Conservation (phyloP, 2,888 invertebrate species). For the Plagiodera versicolora region DNA sequence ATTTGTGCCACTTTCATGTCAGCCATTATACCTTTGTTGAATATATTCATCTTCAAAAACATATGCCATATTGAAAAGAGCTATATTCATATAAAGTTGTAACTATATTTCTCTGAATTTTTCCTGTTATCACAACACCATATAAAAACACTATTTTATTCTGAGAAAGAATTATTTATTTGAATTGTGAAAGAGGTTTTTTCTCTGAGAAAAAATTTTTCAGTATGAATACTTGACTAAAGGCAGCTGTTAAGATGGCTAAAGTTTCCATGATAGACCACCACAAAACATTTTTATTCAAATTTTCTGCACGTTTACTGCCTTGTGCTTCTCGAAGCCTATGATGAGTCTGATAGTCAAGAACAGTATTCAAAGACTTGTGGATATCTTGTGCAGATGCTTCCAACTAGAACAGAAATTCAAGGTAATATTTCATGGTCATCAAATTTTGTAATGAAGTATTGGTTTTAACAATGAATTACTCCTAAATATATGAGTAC, state of each 20-base stretch:
- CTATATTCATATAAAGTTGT: background rate
- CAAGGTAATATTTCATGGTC: background rate
- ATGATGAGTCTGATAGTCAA: slow-evolving; percentile 98
- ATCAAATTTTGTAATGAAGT: background rate
- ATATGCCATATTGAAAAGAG: too few relatives aligned
- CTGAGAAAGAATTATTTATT: slow-evolving; percentile 5
- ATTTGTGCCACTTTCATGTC: too few relatives aligned
- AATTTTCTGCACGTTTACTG: slow-evolving; percentile 92
- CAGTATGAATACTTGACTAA: slow-evolving; percentile 88
- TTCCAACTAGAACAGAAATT: slow-evolving; percentile 76
- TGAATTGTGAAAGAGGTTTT: slow-evolving; percentile 54
- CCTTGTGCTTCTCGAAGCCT: slow-evolving; percentile 92
- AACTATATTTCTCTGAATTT: background rate
- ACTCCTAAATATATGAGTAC: background rate
- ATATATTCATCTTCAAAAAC: too few relatives aligned
- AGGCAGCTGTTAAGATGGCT: slow-evolving; percentile 80
- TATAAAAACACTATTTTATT: background rate
- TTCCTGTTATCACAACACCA: background rate
- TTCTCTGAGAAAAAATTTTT: slow-evolving; percentile 89
- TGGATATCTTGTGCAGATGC: slow-evolving; percentile 88
- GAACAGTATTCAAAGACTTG: slow-evolving; percentile 81
- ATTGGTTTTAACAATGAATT: background rate
- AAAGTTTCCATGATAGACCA: slow-evolving; percentile 92
- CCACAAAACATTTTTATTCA: slow-evolving; percentile 90
- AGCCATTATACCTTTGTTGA: too few relatives aligned